Evolutionary conservation across 2,113 vertebrate genomes (phyloP), one percentile per base, ranked within the genome.

Genomic region (Pungitius pungitius): DNA sequence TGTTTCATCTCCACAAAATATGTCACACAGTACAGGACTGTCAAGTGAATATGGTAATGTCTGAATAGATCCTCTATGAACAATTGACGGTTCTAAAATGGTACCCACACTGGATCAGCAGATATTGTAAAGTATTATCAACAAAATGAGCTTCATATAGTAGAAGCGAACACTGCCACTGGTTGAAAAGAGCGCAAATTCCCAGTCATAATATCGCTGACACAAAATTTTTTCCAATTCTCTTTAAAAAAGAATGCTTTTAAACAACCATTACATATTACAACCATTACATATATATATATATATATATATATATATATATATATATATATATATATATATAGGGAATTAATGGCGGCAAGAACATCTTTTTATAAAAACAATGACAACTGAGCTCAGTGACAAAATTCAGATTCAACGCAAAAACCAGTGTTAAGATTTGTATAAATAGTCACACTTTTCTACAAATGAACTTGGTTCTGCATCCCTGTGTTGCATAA

Each of bases 1-100:
- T 63, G 75, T 55, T 82, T 82, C 78, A 80, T 85, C 84, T 73
- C 80, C 65, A 77, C 82, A 82, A 82, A 85, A 81, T 83, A 69
- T 85, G 75, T 84, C 80, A 83, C 54, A n/a, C 56, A 58, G 14
- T 66, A 70, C 82, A 81, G 72, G 65, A 72, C 63, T 73, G 83
- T 77, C 75, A 85, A 72, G 61, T 62, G 75, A 81, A 82, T 76
- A 88, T 85, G 68, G 83, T 89, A 64, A 81, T 73, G 67, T 51
- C 20, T 51, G 83, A 75, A 78, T 66, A 49, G 80, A 72, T 83
- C 63, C 37, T 47, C 59, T 56, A 18, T 20, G 33, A 20, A 43
- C 56, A 59, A 83, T 18, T 78, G 70, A 59, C 33, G 45, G 71
- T 69, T 72, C 42, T 12, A 33, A 47, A 83, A 73, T 69, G 57